Evolutionary conservation across 2,113 vertebrate genomes (phyloP), one percentile per base, ranked within the genome.

Genomic region (Chaetodon auriga): DNA sequence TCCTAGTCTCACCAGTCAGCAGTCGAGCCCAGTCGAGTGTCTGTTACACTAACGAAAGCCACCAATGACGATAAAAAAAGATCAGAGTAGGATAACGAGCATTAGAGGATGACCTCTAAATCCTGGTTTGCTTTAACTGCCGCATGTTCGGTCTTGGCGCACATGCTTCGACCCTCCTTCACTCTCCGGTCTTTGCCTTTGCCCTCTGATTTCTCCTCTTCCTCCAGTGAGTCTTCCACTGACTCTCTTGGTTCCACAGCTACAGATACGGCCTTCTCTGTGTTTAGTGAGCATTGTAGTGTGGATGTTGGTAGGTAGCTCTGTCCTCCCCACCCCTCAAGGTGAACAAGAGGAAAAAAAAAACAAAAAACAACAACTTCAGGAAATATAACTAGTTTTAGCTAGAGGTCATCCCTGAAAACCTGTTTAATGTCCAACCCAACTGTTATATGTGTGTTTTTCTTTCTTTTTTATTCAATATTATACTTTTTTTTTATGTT

Each of bases 201-300:
- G 36, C 62, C 55, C 88, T 95, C 83, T 62, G 23, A 60, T 3
- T 83, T 92, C 62, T 76, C 54, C 54, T 80, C 78, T 92, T 90
- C 82, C 88, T 90, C 74, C 49, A 1, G 60, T 30, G 68, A 83
- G 62, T 76, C 49, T 82, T 70, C 53, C 35, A 43, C 45, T 38
- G 72, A 45, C 94, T 94, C 83, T 48, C 25, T 51, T 72, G 75
- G 78, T 93, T 87, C 81, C 81, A 81, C 90, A 60, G 68, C 78
- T 84, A 73, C 84, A 69, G 78, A 69, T 89, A 48, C 54, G 83
- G 86, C 86, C 90, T 95, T 93, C 91, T 94, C 83, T 84, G 93
- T 94, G 89, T 87, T 91, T 90, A 91, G 88, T 88, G 68, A 68
- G 77, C 78, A 82, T 85, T 80, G 71, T 92, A 71, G 74, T 94